Evolutionary conservation across 2,113 vertebrate genomes (phyloP), one percentile per base, ranked within the genome.

Genomic region (Canis aureus): DNA sequence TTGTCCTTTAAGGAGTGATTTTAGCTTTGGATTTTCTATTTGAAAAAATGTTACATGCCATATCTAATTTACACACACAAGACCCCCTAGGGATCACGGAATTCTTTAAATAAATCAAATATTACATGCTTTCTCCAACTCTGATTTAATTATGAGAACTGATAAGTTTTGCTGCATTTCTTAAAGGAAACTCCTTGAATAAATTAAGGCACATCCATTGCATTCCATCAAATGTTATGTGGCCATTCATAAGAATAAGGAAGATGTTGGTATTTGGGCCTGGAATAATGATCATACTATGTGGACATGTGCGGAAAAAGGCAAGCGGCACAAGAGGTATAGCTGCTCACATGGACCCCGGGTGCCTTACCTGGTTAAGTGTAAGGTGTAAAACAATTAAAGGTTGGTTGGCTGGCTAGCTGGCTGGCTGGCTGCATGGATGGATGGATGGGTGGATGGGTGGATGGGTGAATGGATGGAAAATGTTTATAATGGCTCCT

Each of bases 101-200:
- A 96, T 86, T 82, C 59, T 82, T 93, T 89, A 95, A 97, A 88
- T 89, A 83, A 89, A 80, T 96, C 53, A 93, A 91, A 96, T 85
- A 93, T 64, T 76, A 93, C 76, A 93, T 29, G 32, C 43, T 57
- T 95, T 64, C 89, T 73, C 51, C 86, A 88, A 73, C 13, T 62
- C 67, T 88, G 69, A 91, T 71, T 93, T 89, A 88, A 49, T 88
- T 96, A 80, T 74, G 49, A 97, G 94, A 81, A 91, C 43, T 60
- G 35, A 64, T 89, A 73, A 32, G 51, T 86, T 81, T 81, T 81
- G 22, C 66, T 91, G 43, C 43, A 69, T 83, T 91, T 89, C 91
- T 91, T 64, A n/a, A 91, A 86, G 35, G 32, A 95, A 96, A 66
- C 25, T 73, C 64, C 62, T 80, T 64, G 76, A 89, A 93, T 43